Evolutionary conservation across 2,113 vertebrate species (phyloP).

Genomic region (Poeciliopsis prolifica): DNA sequence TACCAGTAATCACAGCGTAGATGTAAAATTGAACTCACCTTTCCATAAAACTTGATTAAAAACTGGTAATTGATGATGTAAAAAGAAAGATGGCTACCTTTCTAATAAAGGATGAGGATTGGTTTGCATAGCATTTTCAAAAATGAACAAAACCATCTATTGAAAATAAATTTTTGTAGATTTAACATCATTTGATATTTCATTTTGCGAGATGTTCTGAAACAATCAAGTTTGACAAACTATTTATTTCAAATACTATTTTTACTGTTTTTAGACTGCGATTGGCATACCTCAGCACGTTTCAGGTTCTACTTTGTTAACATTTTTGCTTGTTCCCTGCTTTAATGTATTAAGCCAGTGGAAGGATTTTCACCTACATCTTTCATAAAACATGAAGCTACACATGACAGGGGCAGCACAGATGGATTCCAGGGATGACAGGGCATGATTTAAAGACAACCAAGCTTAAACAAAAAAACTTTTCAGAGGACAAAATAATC

Average conservation of each 20-base stretch:
- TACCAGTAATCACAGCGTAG: too few species aligned
- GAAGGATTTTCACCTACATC: not conserved
- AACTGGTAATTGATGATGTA: too few species aligned
- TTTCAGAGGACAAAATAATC: conserved; percentile 30
- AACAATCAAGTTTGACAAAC: too few species aligned
- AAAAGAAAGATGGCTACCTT: too few species aligned
- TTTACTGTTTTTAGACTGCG: not conserved
- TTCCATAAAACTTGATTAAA: too few species aligned
- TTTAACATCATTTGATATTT: too few species aligned
- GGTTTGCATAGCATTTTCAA: too few species aligned
- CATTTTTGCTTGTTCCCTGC: not conserved
- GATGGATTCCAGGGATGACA: not conserved
- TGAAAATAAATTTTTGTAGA: conserved; percentile 13
- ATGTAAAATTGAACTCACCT: too few species aligned
- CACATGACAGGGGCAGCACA: not conserved
- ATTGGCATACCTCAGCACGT: not conserved
- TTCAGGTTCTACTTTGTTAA: conserved; percentile 41
- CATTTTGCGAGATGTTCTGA: too few species aligned
- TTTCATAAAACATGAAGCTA: not conserved
- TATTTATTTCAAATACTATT: too few species aligned
- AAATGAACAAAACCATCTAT: too few species aligned
- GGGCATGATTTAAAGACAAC: not conserved
- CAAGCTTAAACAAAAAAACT: conserved; percentile 8
- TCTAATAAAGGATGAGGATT: too few species aligned
- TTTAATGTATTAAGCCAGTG: not conserved